Evolutionary conservation across 1,140 invertebrate species (phyloP), one percentile per base, ranked within the genome.

Genomic region (Polypedilum vanderplanki): DNA sequence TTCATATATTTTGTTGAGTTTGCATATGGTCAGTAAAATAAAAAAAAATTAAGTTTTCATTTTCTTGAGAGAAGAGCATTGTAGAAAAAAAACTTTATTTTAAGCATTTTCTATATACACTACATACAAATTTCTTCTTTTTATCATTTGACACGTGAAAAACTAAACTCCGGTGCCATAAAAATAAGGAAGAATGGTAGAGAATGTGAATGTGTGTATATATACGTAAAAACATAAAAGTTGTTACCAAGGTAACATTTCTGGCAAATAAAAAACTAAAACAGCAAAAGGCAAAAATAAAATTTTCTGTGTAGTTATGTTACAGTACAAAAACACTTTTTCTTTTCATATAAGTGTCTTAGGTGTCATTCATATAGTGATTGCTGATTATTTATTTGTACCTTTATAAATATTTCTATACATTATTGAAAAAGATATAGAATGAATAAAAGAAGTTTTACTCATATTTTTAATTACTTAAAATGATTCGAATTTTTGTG

Each of bases 111-210:
- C 9, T 15, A 46, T 46, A 15, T n/a, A 57, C 7, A 57, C 41
- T 46, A 46, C 46, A 57, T 57, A n/a, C n/a, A 15, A 8, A 15
- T 57, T 57, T 57, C 46, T 57, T n/a, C 15, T n/a, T 12, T 57
- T 15, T 57, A 57, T 57, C 46, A 57, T 57, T 57, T 57, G 46
- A 57, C 46, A 57, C 46, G 46, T 57, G 46, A 57, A 57, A n/a
- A 57, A 57, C 46, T 12, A 57, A 57, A 57, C 4, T 57, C 46
- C 10, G 3, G 46, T 57, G 46, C 46, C n/a, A 57, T 57, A 57
- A 57, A 57, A 46, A n/a, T 1, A 57, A 57, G 46, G 9, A 57
- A 57, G 46, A 12, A 57, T 57, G 12, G 46, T 57, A 15, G 12
- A 33, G 46, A n/a, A n/a, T n/a, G 46, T 57, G n/a, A 12, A 12